Conservation (phyloP, 2,797 vertebrate species). For the Gorsachius magnificus region DNA sequence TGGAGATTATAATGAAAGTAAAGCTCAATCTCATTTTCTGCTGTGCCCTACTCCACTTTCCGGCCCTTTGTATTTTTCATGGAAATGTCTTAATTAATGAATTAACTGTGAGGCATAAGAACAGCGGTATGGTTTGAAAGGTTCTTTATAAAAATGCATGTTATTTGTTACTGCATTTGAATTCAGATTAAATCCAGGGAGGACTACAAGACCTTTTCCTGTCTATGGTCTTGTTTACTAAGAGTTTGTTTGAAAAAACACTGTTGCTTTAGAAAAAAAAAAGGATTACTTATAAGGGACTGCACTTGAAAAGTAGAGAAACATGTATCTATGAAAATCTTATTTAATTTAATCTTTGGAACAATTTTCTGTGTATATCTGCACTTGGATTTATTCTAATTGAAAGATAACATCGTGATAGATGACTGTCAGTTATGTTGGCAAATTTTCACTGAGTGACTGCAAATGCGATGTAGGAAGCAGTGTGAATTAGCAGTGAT, state of each 20-base stretch:
- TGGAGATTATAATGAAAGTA: not conserved
- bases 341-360: not conserved
- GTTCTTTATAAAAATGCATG: not conserved
- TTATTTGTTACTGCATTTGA: not conserved
- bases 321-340: not conserved
- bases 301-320: not conserved
- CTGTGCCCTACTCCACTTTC: not conserved
- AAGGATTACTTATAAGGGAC: not conserved
- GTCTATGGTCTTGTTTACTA: not conserved
- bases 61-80: not conserved
- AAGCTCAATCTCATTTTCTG: not conserved
- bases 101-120: not conserved
- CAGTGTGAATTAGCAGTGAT: not conserved
- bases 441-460: not conserved
- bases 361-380: not conserved
- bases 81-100: constrained; percentile 14
- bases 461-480: not conserved
- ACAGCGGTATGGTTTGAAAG: constrained; percentile 1
- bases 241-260: not conserved
- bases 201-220: not conserved
- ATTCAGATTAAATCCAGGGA: constrained; percentile 5
- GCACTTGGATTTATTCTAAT: not conserved
- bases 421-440: not conserved
- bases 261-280: not conserved
- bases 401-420: not conserved